Evolutionary conservation across 2,797 vertebrate species (phyloP).

Genomic region (Prionace glauca): DNA sequence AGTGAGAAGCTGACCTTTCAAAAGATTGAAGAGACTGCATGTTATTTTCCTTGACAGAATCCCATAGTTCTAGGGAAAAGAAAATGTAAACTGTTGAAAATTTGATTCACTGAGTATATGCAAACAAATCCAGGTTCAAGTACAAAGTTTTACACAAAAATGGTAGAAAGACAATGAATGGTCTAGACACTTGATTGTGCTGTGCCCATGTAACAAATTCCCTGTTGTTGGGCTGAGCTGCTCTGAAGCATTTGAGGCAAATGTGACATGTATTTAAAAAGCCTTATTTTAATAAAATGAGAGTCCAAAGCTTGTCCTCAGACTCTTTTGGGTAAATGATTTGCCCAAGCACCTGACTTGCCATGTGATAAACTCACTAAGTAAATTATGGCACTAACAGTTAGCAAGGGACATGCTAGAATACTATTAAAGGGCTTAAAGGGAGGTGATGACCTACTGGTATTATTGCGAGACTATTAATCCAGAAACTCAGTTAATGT

Average conservation of each 20-base stretch:
- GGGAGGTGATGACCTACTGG: too few species aligned
- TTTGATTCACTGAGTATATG: background rate
- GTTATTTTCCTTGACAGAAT: background rate
- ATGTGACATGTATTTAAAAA: background rate
- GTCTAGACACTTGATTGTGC: background rate
- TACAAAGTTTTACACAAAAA: background rate
- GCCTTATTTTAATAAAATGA: background rate
- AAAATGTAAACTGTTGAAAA: background rate
- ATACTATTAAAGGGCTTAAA: background rate
- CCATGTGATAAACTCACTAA: background rate
- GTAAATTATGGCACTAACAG: background rate
- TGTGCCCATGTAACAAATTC: background rate
- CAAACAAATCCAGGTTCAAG: background rate
- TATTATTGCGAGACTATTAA: too few species aligned
- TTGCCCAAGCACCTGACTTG: background rate
- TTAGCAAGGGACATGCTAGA: background rate
- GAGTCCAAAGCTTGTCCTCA: background rate
- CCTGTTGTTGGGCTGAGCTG: background rate
- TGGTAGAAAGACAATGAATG: background rate
- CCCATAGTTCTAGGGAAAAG: background rate
- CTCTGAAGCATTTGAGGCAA: background rate
- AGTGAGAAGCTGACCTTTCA: background rate
- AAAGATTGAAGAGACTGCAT: background rate
- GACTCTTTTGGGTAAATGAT: background rate
- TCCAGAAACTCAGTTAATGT: too few species aligned